Evolutionary conservation across 1,140 invertebrate genomes (phyloP), one percentile per base, ranked within the genome.

Genomic region (Phocides pigmalion): DNA sequence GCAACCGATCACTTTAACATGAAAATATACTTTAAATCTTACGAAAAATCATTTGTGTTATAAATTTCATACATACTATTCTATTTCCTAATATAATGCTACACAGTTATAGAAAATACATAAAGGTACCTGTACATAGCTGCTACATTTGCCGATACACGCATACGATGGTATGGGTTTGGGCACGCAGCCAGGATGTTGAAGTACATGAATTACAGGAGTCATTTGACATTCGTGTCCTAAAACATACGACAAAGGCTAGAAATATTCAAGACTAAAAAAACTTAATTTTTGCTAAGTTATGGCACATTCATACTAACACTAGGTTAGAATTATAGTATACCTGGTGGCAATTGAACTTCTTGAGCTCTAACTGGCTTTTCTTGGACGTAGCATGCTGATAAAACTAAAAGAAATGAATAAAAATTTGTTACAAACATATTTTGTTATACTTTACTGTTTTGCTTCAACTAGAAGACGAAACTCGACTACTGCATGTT

Each of bases 101-200:
- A n/a, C n/a, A n/a, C n/a, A n/a, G n/a, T n/a, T n/a, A n/a, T n/a
- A n/a, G n/a, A n/a, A n/a, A n/a, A n/a, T n/a, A n/a, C n/a, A n/a
- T n/a, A n/a, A n/a, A 8, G 0, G 89, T 92, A 98, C 97, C 94
- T 98, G 97, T 22, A 98, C 94, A 75, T 98, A 98, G 69, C 97
- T 98, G 32, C 96, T 95, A 82, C 97, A 98, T 79, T 96, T 94
- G 56, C 97, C 97, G 64, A 95, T 96, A 81, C 97, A 98, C 6
- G 97, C 97, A 89, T 97, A 98, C 44, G 97, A 98, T 4, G 97
- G 97, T 76, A 98, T 98, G 2, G 97, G 97, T 85, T 98, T 98
- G 14, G 97, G 97, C 17, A 97, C 94, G 92, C 97, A 98, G 25
- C 97, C 97, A 2, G 97, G 96, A 89, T 98, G 97, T 86, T 98